Evolutionary conservation across 2,888 invertebrate species (phyloP).

Genomic region (Eupithecia subumbrata): DNA sequence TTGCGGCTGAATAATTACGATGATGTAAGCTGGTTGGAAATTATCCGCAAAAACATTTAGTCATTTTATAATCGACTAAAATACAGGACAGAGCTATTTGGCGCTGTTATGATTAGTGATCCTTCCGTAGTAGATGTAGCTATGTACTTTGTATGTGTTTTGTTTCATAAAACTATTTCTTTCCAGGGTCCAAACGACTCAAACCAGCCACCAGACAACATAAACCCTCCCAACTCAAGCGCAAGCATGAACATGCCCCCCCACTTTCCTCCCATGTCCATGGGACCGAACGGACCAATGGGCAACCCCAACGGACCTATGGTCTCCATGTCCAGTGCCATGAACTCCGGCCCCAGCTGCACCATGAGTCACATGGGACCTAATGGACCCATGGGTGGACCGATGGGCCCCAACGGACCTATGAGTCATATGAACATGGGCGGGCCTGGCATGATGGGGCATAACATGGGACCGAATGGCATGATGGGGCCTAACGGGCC

Average conservation of each 20-base stretch:
- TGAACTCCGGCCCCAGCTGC: constrained; percentile 77
- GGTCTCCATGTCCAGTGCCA: constrained; percentile 76
- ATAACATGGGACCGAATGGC: constrained; percentile 42
- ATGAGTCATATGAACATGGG: constrained; percentile 57
- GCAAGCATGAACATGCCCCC: constrained; percentile 75
- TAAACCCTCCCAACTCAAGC: constrained; percentile 72
- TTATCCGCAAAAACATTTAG: too few species aligned
- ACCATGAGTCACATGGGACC: constrained; percentile 78
- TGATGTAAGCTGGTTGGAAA: too few species aligned
- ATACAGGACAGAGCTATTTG: too few species aligned
- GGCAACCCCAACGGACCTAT: constrained; percentile 77
- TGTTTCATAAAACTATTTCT: neutral
- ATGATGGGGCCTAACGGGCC: constrained; percentile 75
- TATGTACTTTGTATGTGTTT: neutral
- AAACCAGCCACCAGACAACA: constrained; percentile 67
- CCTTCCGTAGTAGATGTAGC: too few species aligned
- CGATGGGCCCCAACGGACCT: constrained; percentile 68
- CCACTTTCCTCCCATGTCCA: constrained; percentile 71
- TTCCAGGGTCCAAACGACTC: constrained; percentile 55
- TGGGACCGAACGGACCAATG: constrained; percentile 75
- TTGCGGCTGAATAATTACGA: too few species aligned
- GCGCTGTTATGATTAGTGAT: too few species aligned
- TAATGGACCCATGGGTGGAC: constrained; percentile 62
- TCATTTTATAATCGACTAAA: too few species aligned
- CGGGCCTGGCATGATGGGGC: constrained; percentile 55